Evolutionary conservation across 1,140 invertebrate genomes (phyloP).

Genomic region (Dryas iulia): DNA sequence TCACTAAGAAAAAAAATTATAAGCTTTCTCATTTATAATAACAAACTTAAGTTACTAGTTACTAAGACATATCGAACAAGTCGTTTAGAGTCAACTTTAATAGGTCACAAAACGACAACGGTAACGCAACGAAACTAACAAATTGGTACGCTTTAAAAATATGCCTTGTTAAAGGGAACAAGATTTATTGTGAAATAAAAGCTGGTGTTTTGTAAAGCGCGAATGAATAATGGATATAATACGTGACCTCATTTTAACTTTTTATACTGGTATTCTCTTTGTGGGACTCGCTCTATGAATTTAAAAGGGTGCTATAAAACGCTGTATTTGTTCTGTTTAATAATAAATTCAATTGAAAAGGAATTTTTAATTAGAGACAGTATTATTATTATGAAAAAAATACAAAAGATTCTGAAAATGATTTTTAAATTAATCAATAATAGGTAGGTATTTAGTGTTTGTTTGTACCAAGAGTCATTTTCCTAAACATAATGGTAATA

Average conservation of each 20-base stretch:
- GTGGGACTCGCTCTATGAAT: not conserved
- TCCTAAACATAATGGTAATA: too few species aligned
- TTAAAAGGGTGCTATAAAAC: not conserved
- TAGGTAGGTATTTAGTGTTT: too few species aligned
- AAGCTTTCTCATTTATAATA: too few species aligned
- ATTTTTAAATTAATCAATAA: too few species aligned
- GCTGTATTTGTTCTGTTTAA: not conserved
- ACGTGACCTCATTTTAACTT: constrained; percentile 20
- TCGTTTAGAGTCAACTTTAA: not conserved
- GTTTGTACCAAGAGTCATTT: too few species aligned
- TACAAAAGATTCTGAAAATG: too few species aligned
- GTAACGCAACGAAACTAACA: not conserved
- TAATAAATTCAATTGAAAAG: not conserved
- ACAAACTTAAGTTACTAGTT: too few species aligned
- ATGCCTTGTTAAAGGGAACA: not conserved
- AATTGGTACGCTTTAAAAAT: not conserved
- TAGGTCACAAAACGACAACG: constrained; percentile 1
- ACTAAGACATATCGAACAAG: too few species aligned
- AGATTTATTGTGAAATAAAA: constrained; percentile 5
- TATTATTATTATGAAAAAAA: too few species aligned
- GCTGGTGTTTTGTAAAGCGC: constrained; percentile 10
- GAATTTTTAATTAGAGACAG: not conserved
- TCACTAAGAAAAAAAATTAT: too few species aligned
- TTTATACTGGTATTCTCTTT: constrained; percentile 5
- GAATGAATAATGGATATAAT: constrained; percentile 25